Evolutionary conservation across 2,888 invertebrate species (phyloP).

Genomic region (Andricus quercusramuli): DNA sequence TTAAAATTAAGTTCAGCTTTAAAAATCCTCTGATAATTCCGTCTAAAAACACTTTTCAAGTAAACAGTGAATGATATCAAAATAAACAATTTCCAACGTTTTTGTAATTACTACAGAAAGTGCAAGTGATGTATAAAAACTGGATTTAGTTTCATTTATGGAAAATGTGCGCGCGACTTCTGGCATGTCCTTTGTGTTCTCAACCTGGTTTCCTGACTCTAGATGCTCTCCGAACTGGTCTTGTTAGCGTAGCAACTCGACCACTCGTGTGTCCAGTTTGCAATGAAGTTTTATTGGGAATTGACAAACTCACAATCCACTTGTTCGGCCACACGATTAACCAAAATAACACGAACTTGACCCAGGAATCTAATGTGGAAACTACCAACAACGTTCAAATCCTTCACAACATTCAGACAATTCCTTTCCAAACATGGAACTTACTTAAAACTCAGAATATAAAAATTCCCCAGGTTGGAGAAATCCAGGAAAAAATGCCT

Average conservation of each 20-base stretch:
- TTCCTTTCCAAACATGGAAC: slow-evolving; percentile 64
- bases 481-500: neutral
- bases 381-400: slow-evolving; percentile 45
- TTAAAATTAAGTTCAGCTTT: neutral
- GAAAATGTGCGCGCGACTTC: slow-evolving; percentile 77
- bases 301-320: slow-evolving; percentile 92
- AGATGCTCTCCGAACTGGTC: slow-evolving; percentile 85
- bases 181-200: slow-evolving; percentile 89
- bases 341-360: slow-evolving; percentile 52
- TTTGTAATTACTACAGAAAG: neutral
- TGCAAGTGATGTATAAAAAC: slow-evolving; percentile 6
- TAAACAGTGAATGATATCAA: neutral
- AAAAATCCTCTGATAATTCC: neutral
- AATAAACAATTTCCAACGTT: neutral
- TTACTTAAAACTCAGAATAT: slow-evolving; percentile 47
- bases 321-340: slow-evolving; percentile 86
- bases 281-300: slow-evolving; percentile 86
- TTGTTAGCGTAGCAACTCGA: slow-evolving; percentile 88
- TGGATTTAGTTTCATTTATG: slow-evolving; percentile 4
- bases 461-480: neutral
- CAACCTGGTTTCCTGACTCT: slow-evolving; percentile 87
- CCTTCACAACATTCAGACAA: slow-evolving; percentile 55
- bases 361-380: slow-evolving; percentile 52
- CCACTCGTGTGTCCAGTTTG: slow-evolving; percentile 89
- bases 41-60: neutral